Base-by-base conservation (phyloP, 2,888 invertebrate species). In the Euspilapteryx auroguttella region DNA sequence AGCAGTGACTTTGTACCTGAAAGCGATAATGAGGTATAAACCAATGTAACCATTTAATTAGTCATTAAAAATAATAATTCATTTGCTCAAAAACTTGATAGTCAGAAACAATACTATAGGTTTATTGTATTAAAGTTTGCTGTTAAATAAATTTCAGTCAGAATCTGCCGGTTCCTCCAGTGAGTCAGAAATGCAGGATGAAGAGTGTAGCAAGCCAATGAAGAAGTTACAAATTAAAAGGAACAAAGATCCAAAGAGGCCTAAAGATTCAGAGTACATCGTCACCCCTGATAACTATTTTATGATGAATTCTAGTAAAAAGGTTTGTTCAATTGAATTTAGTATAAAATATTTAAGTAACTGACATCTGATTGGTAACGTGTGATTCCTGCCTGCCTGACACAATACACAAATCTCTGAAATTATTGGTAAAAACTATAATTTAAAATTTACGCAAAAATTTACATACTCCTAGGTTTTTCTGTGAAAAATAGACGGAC, bases 281-380 rank as follows among this genome's bases (percentile, higher is more conserved):
- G 78, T 85, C 12, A 79, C 83, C 40, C 80, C 85, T 24, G 86
- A 86, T 48, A 81, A 82, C 35, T 86, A 86, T 51, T 87, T 87
- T 40, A 76, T 79, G 39, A 80, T 82, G 51, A 76, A 81, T 53
- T 75, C 81, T 10, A 79, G 71, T 41, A 80, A 75, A 54, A 81
- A 81, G 64, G 75, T 69, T 40, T 24, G 14, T 3, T 21, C 9
- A 12, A 3, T 5, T 29, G 17, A 14, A 3, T 9, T 13, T 14
- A 12, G 9, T 24, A 13, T n/a, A n/a, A n/a, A n/a, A n/a, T n/a
- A n/a, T n/a, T n/a, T n/a, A n/a, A n/a, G n/a, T n/a, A n/a, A n/a
- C n/a, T n/a, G n/a, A n/a, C n/a, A n/a, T n/a, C n/a, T n/a, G n/a
- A n/a, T n/a, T n/a, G n/a, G n/a, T n/a, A n/a, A n/a, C n/a, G n/a